Base-by-base conservation (phyloP, 2,797 vertebrate genomes). In the Cygnus olor region DNA sequence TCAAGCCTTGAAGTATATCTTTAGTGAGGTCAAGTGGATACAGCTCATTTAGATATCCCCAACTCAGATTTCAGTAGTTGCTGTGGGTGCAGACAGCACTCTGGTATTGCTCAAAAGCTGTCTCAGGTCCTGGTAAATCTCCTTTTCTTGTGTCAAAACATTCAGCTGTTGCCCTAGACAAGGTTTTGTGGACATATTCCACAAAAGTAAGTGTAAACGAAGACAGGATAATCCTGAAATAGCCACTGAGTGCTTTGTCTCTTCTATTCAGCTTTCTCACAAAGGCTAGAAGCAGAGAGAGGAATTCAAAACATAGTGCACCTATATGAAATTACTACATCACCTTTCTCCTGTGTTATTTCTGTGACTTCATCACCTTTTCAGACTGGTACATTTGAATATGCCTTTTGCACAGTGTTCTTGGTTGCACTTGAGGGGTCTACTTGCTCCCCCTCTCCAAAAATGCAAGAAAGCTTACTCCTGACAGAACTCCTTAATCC, bases 151-250 rank as follows among this genome's bases (percentile, higher is more conserved):
- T 71, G 30, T 36, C 54, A 20, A 84, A 78, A 54, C 49, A 22
- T 78, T 83, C 71, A 71, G 63, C 65, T 65, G 45, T 90, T 87
- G 40, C 65, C 36, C 40, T 74, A 56, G 45, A 58, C 7, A 2
- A 9, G n/a, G 60, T 78, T 73, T 65, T 56, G 14, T 83, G 63
- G 68, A n/a, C 40, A 60, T 40, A 66, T 79, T 88, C 65, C 63
- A 51, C 49, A 51, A 0, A 3, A 74, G 34, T 73, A 69, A 4
- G 1, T 38, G 28, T 82, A 68, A 85, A 53, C 15, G 63, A 66
- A 77, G 57, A 87, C 53, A 74, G 81, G 86, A 80, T 88, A 70
- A 87, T 80, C 64, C 74, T 78, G 71, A 89, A 95, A 87, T 78
- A 87, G 44, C 56, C 38, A 30, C 47, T 10, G 36, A 79, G 7